phyloP scores from a whole-genome alignment of 2,888 invertebrate species.

The Cryptosula pallasiana region DNA sequence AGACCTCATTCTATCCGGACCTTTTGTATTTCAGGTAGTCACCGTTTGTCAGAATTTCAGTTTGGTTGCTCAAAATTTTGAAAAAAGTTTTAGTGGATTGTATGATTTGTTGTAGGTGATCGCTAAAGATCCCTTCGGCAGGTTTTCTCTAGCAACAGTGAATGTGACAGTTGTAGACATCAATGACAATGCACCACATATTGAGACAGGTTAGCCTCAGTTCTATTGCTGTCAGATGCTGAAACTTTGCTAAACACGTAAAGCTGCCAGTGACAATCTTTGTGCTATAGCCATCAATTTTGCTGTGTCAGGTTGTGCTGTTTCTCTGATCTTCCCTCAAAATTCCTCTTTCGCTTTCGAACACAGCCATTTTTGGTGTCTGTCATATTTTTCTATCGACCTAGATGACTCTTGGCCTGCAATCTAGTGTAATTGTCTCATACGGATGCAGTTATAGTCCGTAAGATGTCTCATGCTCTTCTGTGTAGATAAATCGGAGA shows the following conservation, averaged over 20 bases:
- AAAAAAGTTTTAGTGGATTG: no score
- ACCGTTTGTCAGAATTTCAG: no score
- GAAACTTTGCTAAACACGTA: no score
- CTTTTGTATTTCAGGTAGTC: constrained; percentile 11
- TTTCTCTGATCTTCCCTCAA: background rate
- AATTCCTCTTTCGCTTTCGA: background rate
- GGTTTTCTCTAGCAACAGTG: background rate
- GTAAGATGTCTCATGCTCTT: no score
- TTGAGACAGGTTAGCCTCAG: background rate
- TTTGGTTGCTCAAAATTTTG: no score
- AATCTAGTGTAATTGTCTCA: no score
- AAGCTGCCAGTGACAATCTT: no score
- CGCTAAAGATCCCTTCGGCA: background rate
- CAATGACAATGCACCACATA: constrained; percentile 7
- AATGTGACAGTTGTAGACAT: constrained; percentile 7
- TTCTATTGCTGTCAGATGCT: no score
- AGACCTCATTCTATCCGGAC: background rate
- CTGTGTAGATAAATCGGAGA: background rate
- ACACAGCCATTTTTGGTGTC: background rate
- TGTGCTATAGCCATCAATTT: no score
- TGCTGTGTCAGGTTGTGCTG: background rate
- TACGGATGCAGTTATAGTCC: no score
- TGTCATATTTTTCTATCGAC: no score
- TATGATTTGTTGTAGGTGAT: background rate
- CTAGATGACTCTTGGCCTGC: no score